Percentiles rank a stretch among this genome's conserved stretches.
Evolutionary conservation across 1,140 invertebrate genomes (phyloP).

Genomic region (Listronotus bonariensis): DNA sequence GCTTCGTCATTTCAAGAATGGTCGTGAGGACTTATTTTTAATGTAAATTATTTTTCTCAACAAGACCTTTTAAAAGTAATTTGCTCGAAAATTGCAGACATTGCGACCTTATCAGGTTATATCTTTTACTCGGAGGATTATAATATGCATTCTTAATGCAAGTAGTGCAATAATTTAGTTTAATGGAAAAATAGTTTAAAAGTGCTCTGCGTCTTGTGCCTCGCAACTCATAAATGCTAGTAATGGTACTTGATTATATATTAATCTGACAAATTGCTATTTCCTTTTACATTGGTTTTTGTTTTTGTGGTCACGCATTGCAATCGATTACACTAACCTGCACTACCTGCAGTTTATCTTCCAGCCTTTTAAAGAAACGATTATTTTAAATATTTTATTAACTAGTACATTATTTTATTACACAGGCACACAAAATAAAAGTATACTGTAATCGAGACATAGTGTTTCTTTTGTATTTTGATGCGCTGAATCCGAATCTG

Average conservation of each 20-base stretch:
- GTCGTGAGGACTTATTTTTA: conserved; percentile 4
- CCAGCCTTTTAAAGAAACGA: no score
- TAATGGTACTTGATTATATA: conserved; percentile 12
- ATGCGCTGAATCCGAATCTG: no score
- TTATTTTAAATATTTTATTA: no score
- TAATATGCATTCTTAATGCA: conserved; percentile 7
- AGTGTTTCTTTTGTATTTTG: no score
- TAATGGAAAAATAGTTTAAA: conserved; percentile 13
- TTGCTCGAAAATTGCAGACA: conserved; percentile 15
- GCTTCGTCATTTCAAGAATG: conserved; percentile 2
- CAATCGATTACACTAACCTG: no score
- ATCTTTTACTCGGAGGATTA: conserved; percentile 11
- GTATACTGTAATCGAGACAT: no score
- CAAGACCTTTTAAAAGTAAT: conserved; percentile 10
- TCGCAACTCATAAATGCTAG: conserved; percentile 5
- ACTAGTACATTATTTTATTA: no score
- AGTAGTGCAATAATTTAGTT: conserved; percentile 18
- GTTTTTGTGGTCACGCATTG: background rate
- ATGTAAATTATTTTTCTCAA: conserved; percentile 1
- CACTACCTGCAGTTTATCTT: no score
- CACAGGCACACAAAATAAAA: no score
- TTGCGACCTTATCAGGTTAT: conserved; percentile 8
- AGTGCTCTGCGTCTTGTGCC: background rate
- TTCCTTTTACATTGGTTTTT: background rate
- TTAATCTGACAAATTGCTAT: conserved; percentile 11